Evolutionary conservation across 2,797 vertebrate genomes (phyloP), one percentile per base, ranked within the genome.

Genomic region (Ptychadena robeensis): DNA sequence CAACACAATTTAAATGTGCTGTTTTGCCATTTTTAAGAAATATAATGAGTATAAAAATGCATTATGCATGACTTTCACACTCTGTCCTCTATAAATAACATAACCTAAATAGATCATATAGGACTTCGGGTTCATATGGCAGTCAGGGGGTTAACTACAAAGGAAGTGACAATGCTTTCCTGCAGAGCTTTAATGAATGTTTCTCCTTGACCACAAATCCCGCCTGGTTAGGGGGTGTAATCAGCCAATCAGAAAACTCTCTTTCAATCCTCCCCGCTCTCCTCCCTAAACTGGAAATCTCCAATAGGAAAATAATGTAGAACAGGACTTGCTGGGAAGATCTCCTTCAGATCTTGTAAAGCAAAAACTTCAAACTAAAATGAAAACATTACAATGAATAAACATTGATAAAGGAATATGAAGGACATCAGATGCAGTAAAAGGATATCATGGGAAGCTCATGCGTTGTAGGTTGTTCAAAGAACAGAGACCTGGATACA

Each of bases 101-200:
- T 48, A 18, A 53, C 4, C 6, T 18, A 1, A 9, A 22, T 48
- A 18, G 44, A 22, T 53, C 4, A n/a, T 53, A 8, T 53, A n/a
- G 9, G 7, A n/a, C 44, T 22, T 9, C 18, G 68, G 15, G 69
- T n/a, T n/a, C 10, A 3, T 9, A 10, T 12, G 40, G 73, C 4
- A 48, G 22, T 25, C 68, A 73, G 37, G 30, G 66, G 66, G 78
- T 85, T 85, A 85, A 76, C 8, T 32, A 22, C 12, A 25, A 63
- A 70, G 72, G 61, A 73, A 72, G 74, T 28, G 37, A 83, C 72
- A 75, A 28, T 31, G 35, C 53, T 71, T 85, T 66, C 53, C 63
- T 67, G 63, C 28, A 63, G 64, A n/a, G 57, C 34, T 79, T 40
- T 31, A 64, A 75, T 80, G 71, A 85, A 85, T 70, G 66, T 40